Evolutionary conservation across 2,113 vertebrate genomes (phyloP).

Genomic region (Archocentrus centrarchus): DNA sequence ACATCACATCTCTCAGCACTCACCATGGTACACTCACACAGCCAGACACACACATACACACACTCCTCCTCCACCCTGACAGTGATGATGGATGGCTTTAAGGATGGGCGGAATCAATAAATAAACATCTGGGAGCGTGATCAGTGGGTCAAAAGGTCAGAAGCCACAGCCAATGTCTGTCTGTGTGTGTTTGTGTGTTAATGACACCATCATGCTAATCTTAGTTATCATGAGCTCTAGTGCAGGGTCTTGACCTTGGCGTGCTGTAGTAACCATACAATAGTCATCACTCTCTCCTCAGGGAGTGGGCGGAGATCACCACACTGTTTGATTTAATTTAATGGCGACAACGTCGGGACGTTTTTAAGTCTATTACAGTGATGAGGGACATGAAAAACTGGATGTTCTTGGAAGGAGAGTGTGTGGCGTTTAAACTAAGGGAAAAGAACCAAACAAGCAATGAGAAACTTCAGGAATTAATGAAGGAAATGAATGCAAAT

Average conservation of each 20-base stretch:
- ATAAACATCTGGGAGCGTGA: slow-evolving; percentile 67
- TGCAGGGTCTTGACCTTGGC: slow-evolving; percentile 50
- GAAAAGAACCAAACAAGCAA: background rate
- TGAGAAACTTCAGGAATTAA: no score
- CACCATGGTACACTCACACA: slow-evolving; percentile 4
- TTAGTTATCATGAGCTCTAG: slow-evolving; percentile 40
- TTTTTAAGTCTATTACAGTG: slow-evolving; percentile 28
- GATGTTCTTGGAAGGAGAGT: background rate
- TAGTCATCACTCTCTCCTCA: slow-evolving; percentile 60
- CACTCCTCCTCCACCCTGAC: slow-evolving; percentile 39
- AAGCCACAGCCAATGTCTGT: slow-evolving; percentile 38
- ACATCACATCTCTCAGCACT: slow-evolving; percentile 54
- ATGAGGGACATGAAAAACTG: background rate
- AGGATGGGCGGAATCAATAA: slow-evolving; percentile 68
- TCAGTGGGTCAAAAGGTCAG: slow-evolving; percentile 61
- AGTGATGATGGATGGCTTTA: slow-evolving; percentile 72
- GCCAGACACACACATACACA: background rate
- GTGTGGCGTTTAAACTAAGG: background rate
- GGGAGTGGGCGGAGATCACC: slow-evolving; percentile 51
- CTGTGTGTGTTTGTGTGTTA: slow-evolving; percentile 37
- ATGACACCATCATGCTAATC: slow-evolving; percentile 53
- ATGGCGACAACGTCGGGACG: background rate
- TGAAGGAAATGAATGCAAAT: background rate
- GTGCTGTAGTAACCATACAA: slow-evolving; percentile 52
- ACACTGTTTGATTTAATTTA: slow-evolving; percentile 45